Base-by-base conservation (phyloP, 2,888 invertebrate species). In the Sisyra terminalis region DNA sequence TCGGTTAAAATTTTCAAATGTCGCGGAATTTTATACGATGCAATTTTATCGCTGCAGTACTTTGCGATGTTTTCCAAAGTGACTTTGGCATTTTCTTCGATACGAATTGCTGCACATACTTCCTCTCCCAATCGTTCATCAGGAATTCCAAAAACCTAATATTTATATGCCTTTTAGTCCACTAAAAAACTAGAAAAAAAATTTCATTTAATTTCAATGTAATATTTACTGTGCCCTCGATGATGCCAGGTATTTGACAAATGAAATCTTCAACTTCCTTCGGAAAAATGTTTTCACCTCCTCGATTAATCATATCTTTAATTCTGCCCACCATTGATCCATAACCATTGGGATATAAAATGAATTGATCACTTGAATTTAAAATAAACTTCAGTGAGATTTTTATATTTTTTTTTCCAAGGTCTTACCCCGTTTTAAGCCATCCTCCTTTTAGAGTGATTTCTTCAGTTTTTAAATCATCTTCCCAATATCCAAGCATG, bases 231-330 rank as follows among this genome's bases (percentile, higher is more conserved):
- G 84, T 78, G 32, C 73, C 76, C 53, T 87, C 84, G n/a, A 73
- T 54, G 34, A 88, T 66, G 50, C 71, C 69, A 0, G 82, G 81
- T 62, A 87, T 83, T 0, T 72, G 72, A 53, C 76, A 75, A n/a
- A 87, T 58, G 39, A 78, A 63, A 47, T 82, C 75, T 58, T 88
- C 88, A 15, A 89, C 72, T 65, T 88, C 87, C 67, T 75, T 75
- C 0, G 88, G 87, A 48, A 78, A 85, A 44, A 88, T 78, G 55
- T 87, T 87, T 60, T 86, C 85, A 18, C 87, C 87, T 0, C 86
- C 86, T 45, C 84, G 61, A 34, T 84, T 80, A 30, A 87, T 74
- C 64, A 86, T 74, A 48, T 87, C 86, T 54, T 85, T 86, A 3
- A 78, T 53, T 37, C 86, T 64, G 0, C 86, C 87, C 4, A 82